phyloP scores from a whole-genome alignment of 2,797 vertebrate genomes.

The Lerista edwardsae region DNA sequence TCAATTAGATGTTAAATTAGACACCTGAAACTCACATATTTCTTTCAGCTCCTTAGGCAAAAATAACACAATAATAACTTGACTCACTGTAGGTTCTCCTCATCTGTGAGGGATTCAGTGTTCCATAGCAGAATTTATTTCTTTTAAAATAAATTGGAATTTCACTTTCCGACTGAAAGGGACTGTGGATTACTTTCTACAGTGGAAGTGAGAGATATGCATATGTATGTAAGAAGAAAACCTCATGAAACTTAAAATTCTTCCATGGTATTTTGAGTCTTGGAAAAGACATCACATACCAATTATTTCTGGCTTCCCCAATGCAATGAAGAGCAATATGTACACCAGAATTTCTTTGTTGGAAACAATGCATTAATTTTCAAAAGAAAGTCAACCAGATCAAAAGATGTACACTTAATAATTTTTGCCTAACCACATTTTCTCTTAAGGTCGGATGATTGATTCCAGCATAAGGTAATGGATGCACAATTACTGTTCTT shows the following conservation, averaged over 20 bases:
- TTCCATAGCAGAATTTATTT: conserved; percentile 57
- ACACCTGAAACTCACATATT: conserved; percentile 73
- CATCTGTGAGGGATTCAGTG: conserved; percentile 50
- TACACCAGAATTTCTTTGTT: background rate
- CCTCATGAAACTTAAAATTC: background rate
- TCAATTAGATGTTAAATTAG: conserved; percentile 79
- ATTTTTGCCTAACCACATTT: too few relatives aligned
- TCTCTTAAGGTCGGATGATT: too few relatives aligned
- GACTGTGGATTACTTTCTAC: conserved; percentile 35
- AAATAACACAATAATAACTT: conserved; percentile 77
- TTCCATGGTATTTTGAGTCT: background rate
- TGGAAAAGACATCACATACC: background rate
- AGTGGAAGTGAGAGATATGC: conserved; percentile 37
- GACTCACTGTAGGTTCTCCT: conserved; percentile 68
- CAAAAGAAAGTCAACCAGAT: too few relatives aligned
- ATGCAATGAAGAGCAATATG: background rate
- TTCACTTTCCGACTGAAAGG: conserved; percentile 57
- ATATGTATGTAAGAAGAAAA: background rate
- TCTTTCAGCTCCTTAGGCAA: conserved; percentile 76
- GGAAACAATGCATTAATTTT: too few relatives aligned
- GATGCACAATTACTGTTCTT: too few relatives aligned
- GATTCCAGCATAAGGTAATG: too few relatives aligned
- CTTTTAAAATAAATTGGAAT: conserved; percentile 69
- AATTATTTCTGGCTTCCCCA: background rate
- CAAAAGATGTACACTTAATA: too few relatives aligned